Evolutionary conservation across 1,140 invertebrate species (phyloP), one percentile per base, ranked within the genome.

Genomic region (Varroa destructor): DNA sequence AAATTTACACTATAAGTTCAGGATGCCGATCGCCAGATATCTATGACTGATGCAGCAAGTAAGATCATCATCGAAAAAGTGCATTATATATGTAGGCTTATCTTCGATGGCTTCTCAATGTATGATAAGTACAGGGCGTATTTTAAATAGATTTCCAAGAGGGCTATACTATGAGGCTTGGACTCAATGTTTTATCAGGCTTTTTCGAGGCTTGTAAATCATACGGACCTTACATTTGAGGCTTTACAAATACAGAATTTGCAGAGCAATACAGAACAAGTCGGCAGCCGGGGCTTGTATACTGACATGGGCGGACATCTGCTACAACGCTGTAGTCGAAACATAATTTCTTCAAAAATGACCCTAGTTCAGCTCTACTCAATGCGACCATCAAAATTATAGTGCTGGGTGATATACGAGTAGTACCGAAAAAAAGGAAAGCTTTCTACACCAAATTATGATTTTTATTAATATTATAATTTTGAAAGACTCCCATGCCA

Each of bases 91-190:
- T 1, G 80, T 92, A 72, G 85, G 84, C 0, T 84, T 86, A 8
- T 84, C 88, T 0, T 96, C 93, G 93, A 87, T 86, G 71, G 84
- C 92, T 0, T 93, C 93, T 0, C 79, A 81, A 3, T 97, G 92
- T 92, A 96, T 97, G 92, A 97, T 96, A 80, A 88, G 86, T 0
- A 90, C 88, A 75, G 81, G 87, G 40, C 79, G 78, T 70, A 80
- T 84, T 74, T 81, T 96, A 0, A 85, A 85, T 74, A 78, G 80
- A 1, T 80, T 78, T 64, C 76, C 80, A 36, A 80, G 80, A 54
- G 82, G 81, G n/a, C 73, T 86, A 70, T 90, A 87, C 77, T 92
- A 89, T 77, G 85, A 89, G 78, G 78, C 84, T 0, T 94, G 86
- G 81, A 89, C 89, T 0, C 81, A 91, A 75, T 94, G 93, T 77